A percentile compares a stretch with the other conserved stretches of the same genome.
Conservation (phyloP, 2,113 vertebrate genomes). For the Todiramphus chloris region DNA sequence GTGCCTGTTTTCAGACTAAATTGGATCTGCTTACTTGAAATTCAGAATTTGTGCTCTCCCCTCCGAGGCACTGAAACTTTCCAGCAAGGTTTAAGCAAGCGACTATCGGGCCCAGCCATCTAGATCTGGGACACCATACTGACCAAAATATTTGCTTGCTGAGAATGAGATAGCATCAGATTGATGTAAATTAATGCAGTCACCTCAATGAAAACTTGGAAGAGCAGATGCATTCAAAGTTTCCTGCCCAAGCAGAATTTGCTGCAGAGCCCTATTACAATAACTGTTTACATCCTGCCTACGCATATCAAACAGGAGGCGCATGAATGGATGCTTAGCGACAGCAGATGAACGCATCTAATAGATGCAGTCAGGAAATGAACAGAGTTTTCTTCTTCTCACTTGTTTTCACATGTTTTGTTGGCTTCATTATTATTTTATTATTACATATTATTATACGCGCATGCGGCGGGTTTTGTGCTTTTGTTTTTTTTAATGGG, state of each 20-base stretch:
- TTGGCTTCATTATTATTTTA: background rate
- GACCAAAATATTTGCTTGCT: conserved; percentile 32
- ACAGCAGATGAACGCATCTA: conserved; percentile 22
- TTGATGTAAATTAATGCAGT: conserved; percentile 47
- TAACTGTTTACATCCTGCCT: conserved; percentile 39
- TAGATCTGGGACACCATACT: background rate
- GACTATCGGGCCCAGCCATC: conserved; percentile 6
- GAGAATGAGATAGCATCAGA: conserved; percentile 24
- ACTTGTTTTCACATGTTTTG: conserved; percentile 23
- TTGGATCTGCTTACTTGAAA: background rate
- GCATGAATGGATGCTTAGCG: conserved; percentile 26
- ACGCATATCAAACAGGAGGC: background rate
- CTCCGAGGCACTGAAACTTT: background rate
- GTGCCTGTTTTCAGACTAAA: background rate
- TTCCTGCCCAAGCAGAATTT: conserved; percentile 21
- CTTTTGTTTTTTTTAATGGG: background rate
- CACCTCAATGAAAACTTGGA: conserved; percentile 37
- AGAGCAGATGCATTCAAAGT: conserved; percentile 4
- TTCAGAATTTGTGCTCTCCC: background rate
- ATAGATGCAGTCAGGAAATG: conserved; percentile 26
- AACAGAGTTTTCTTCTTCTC: conserved; percentile 1
- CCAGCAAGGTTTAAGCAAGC: background rate
- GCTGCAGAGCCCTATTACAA: background rate
- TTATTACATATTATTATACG: background rate
- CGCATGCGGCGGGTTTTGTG: background rate